A percentile compares a stretch with the other conserved stretches of the same genome.
These are phyloP conservation scores for Schizaphis graminum DNA, from an alignment of 2,888 invertebrate genomes.

Conservation along the genomic window DNA sequence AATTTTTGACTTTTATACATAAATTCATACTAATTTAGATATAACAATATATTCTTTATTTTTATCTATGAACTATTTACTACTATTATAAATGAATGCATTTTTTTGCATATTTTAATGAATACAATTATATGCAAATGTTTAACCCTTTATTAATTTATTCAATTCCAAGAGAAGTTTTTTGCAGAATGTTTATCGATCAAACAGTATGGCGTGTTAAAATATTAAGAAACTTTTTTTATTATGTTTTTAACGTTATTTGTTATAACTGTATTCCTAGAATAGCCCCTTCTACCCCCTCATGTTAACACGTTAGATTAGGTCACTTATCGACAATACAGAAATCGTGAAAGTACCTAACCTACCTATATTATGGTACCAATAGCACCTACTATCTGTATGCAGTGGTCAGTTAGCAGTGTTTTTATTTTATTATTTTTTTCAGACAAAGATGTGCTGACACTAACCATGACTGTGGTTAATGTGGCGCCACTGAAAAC, in stretches of 20 bases:
- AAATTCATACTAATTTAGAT: slow-evolving; percentile 2
- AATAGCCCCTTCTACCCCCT: background rate
- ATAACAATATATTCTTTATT: background rate
- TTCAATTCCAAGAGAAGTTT: background rate
- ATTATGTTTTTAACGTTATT: background rate
- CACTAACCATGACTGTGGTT: slow-evolving; percentile 64
- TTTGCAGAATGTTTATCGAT: slow-evolving; percentile 38
- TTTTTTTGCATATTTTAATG: background rate
- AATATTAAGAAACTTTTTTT: background rate
- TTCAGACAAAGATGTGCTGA: slow-evolving; percentile 42
- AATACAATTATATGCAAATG: slow-evolving; percentile 9
- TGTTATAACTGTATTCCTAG: background rate
- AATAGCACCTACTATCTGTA: background rate
- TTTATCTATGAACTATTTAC: background rate
- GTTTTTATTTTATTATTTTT: slow-evolving; percentile 30
- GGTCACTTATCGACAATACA: slow-evolving; percentile 27
- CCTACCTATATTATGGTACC: background rate
- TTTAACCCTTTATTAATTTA: slow-evolving; percentile 16
- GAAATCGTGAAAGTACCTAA: slow-evolving; percentile 29
- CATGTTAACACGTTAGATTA: background rate
- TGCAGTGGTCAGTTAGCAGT: slow-evolving; percentile 36
- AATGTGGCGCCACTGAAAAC: slow-evolving; percentile 63
- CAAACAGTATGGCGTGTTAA: slow-evolving; percentile 42
- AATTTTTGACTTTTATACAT: slow-evolving; percentile 1
- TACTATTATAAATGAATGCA: background rate